Evolutionary conservation across 2,113 vertebrate genomes (phyloP).

Genomic region (Cyanoderma ruficeps): DNA sequence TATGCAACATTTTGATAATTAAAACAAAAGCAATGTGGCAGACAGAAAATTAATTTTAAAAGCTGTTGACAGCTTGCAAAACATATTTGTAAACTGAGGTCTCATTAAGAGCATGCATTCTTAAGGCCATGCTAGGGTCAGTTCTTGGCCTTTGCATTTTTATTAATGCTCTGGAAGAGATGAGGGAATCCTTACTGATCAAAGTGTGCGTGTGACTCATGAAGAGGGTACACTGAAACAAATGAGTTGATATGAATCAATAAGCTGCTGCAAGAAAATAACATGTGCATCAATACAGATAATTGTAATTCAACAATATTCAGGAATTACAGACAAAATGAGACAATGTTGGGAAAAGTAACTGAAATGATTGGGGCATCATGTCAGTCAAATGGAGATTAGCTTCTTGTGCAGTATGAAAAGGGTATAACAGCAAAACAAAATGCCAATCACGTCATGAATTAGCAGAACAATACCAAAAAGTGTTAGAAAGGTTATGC

Average conservation of each 20-base stretch:
- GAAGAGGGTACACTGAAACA: background rate
- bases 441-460: background rate
- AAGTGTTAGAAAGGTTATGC: background rate
- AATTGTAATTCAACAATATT: constrained; percentile 19
- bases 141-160: background rate
- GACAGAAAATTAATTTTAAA: background rate
- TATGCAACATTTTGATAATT: background rate
- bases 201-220: background rate
- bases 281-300: background rate
- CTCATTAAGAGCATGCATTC: background rate
- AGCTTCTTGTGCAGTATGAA: background rate
- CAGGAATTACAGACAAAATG: constrained; percentile 18
- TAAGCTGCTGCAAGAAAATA: constrained; percentile 7
- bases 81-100: background rate
- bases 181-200: background rate
- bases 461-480: background rate
- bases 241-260: background rate
- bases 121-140: background rate
- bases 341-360: background rate
- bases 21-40: background rate
- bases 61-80: background rate
- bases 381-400: background rate
- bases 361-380: background rate
- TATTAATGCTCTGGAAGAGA: constrained; percentile 2
- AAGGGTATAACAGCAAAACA: background rate